phyloP scores from a whole-genome alignment of 2,888 invertebrate species.

The Drosophila tanythrix region DNA sequence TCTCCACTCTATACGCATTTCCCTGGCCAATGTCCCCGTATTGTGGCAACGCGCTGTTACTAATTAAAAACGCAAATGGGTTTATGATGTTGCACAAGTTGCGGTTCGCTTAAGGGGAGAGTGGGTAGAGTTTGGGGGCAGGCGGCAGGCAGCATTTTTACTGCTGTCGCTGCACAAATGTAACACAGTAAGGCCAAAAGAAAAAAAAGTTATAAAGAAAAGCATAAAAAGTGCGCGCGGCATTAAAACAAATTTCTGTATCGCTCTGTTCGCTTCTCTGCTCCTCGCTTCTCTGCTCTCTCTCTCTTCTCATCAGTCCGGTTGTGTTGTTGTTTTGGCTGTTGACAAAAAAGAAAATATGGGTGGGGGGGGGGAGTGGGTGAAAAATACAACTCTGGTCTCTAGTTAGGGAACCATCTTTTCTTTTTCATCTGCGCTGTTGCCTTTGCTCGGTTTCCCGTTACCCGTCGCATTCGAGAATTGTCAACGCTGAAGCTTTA shows the following conservation, averaged over 20 bases:
- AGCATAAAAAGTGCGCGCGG: slow-evolving; percentile 65
- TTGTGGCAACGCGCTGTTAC: slow-evolving; percentile 67
- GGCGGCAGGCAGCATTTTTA: slow-evolving; percentile 44
- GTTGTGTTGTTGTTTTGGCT: not conserved
- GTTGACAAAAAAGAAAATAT: not conserved
- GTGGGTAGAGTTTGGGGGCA: not conserved
- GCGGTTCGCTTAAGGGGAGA: slow-evolving; percentile 52
- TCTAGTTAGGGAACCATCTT: not conserved
- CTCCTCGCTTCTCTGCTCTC: slow-evolving; percentile 1
- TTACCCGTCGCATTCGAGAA: slow-evolving; percentile 18
- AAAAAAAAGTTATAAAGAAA: slow-evolving; percentile 68
- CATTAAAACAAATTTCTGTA: slow-evolving; percentile 76
- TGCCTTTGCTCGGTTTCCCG: slow-evolving; percentile 44
- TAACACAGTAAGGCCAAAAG: slow-evolving; percentile 52
- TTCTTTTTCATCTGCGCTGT: slow-evolving; percentile 11
- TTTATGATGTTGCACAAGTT: slow-evolving; percentile 81
- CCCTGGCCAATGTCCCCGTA: slow-evolving; percentile 56
- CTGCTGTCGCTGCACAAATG: slow-evolving; percentile 76
- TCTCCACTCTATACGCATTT: slow-evolving; percentile 36
- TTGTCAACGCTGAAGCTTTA: slow-evolving; percentile 47
- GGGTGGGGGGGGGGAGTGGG: not conserved
- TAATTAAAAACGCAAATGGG: slow-evolving; percentile 81
- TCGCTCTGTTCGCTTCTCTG: slow-evolving; percentile 30
- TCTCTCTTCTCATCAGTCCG: slow-evolving; percentile 1
- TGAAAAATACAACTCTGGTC: not conserved